A percentile compares a stretch with the other conserved stretches of the same genome.
Conservation (phyloP, 1,140 invertebrate genomes). For the Drosophila azteca region DNA sequence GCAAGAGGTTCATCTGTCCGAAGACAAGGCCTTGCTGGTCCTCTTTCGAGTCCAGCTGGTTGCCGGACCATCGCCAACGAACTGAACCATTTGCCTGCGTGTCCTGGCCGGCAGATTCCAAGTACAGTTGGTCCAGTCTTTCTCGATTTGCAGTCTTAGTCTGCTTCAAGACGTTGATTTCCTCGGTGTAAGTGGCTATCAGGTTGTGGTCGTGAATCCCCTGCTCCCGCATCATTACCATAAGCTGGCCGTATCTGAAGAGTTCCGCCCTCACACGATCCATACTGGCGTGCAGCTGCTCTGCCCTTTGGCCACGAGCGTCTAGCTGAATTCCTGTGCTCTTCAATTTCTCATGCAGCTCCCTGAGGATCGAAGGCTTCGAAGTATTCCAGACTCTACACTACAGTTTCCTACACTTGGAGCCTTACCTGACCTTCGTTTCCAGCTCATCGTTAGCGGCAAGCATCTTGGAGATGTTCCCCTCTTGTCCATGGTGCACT, state of each 20-base stretch:
- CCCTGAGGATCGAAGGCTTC: constrained; percentile 5
- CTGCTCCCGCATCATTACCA: constrained; percentile 34
- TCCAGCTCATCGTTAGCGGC: not conserved
- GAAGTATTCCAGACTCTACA: too few species aligned
- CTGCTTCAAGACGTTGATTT: constrained; percentile 43
- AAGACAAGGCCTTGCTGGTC: constrained; percentile 86
- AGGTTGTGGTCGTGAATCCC: too few species aligned
- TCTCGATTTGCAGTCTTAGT: too few species aligned
- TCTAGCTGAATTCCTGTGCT: not conserved
- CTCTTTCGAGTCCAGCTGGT: constrained; percentile 84
- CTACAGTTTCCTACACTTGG: too few species aligned
- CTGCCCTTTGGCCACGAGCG: not conserved
- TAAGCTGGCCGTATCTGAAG: not conserved
- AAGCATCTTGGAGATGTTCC: not conserved
- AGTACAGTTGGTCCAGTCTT: constrained; percentile 39
- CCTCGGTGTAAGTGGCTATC: not conserved
- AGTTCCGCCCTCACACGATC: constrained; percentile 13
- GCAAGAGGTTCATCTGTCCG: constrained; percentile 85
- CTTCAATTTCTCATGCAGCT: constrained; percentile 11
- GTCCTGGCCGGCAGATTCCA: constrained; percentile 41
- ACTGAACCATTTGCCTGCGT: constrained; percentile 53
- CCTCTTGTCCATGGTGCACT: not conserved
- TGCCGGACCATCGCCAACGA: not conserved
- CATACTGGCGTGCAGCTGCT: constrained; percentile 19
- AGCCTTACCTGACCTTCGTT: constrained; percentile 11